phyloP scores from a whole-genome alignment of 2,888 invertebrate genomes.

The Apocheima hispidaria region DNA sequence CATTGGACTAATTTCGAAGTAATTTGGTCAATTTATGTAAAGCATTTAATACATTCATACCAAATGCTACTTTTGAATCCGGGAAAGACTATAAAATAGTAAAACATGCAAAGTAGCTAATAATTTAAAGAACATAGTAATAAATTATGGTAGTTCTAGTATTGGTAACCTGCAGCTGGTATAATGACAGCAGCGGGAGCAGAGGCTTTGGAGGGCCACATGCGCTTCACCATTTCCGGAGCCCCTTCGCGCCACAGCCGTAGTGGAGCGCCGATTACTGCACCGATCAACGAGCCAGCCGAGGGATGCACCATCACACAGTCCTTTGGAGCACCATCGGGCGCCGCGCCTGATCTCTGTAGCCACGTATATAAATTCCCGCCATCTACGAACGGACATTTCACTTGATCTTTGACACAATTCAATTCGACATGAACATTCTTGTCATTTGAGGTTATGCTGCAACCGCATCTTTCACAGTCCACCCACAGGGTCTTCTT shows the following conservation, averaged over 20 bases:
- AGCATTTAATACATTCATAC: too few species aligned
- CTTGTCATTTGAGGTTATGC: slow-evolving; percentile 86
- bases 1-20: too few species aligned
- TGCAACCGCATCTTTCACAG: slow-evolving; percentile 87
- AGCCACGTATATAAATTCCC: slow-evolving; percentile 70
- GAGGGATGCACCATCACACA: slow-evolving; percentile 76
- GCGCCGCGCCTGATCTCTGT: slow-evolving; percentile 65
- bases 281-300: slow-evolving; percentile 70
- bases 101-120: too few species aligned
- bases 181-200: slow-evolving; percentile 77
- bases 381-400: slow-evolving; percentile 75
- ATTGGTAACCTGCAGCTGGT: slow-evolving; percentile 76
- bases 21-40: too few species aligned
- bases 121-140: too few species aligned
- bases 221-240: slow-evolving; percentile 71
- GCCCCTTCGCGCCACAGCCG: slow-evolving; percentile 69
- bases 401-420: slow-evolving; percentile 81
- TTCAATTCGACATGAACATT: slow-evolving; percentile 81
- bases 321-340: slow-evolving; percentile 73
- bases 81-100: too few species aligned
- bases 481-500: slow-evolving; percentile 87
- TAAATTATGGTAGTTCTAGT: neutral
- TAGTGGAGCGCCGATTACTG: slow-evolving; percentile 74
- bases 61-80: too few species aligned
- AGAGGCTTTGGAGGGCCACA: slow-evolving; percentile 80